Evolutionary conservation across 2,113 vertebrate genomes (phyloP).

Genomic region (Muntiacus muntjak): DNA sequence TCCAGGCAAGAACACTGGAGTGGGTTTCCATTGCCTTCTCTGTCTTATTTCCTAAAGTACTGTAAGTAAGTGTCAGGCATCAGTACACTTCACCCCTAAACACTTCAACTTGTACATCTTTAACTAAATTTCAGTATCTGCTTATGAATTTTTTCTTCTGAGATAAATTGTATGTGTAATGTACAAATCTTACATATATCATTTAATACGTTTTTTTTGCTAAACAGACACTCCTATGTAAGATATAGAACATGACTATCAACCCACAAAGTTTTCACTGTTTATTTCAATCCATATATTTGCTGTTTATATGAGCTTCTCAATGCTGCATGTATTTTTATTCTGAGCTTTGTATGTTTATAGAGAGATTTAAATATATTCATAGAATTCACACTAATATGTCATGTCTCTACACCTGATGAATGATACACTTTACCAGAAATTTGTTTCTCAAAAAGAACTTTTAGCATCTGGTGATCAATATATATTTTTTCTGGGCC

Average conservation of each 20-base stretch:
- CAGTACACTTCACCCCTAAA: neutral
- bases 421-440: neutral
- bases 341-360: neutral
- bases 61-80: neutral
- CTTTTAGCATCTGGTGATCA: neutral
- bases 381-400: neutral
- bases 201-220: neutral
- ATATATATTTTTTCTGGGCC: neutral
- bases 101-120: neutral
- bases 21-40: too few relatives aligned
- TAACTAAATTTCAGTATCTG: neutral
- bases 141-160: neutral
- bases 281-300: neutral
- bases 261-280: neutral
- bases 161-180: neutral
- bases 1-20: too few relatives aligned
- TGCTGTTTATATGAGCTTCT: neutral
- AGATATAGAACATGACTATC: neutral
- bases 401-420: neutral
- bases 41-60: neutral
- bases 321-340: neutral
- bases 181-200: neutral
- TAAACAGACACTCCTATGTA: neutral
- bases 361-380: neutral
- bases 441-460: neutral